Percentiles rank a stretch among this genome's conserved stretches.
Evolutionary conservation across 1,140 invertebrate genomes (phyloP).

Genomic region (Pogonomyrmex barbatus): DNA sequence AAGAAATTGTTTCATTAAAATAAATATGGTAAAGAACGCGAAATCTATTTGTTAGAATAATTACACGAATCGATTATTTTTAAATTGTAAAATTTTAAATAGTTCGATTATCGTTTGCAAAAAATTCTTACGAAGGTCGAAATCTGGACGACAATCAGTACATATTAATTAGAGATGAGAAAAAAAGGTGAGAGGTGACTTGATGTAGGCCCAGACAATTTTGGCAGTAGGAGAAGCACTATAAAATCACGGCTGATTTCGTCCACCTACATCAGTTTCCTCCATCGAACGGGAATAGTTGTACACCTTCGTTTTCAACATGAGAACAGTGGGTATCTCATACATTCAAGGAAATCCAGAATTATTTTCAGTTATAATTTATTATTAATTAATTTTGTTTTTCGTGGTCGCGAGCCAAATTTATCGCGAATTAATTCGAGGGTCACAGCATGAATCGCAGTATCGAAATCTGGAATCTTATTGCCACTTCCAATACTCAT

Average conservation of each 20-base stretch:
- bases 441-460: not conserved
- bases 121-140: slow-evolving; percentile 55
- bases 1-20: not conserved
- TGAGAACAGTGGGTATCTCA: slow-evolving; percentile 77
- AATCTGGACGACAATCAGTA: not conserved
- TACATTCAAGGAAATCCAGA: not conserved
- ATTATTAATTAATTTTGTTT: not conserved
- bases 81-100: not conserved
- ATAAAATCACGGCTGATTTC: slow-evolving; percentile 72
- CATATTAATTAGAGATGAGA: slow-evolving; percentile 15
- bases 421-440: not conserved
- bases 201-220: slow-evolving; percentile 52
- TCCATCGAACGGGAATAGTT: slow-evolving; percentile 63
- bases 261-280: slow-evolving; percentile 69
- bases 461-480: not conserved
- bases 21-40: too few species aligned
- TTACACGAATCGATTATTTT: not conserved
- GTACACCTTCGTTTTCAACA: slow-evolving; percentile 62
- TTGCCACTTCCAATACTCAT: not conserved
- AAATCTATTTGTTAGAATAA: not conserved
- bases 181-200: slow-evolving; percentile 77
- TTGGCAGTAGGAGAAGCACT: slow-evolving; percentile 76
- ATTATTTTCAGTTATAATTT: not conserved
- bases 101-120: not conserved
- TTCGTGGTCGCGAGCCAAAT: not conserved